Conservation (phyloP, 1,140 invertebrate genomes). For the Ganaspis sp. region DNA sequence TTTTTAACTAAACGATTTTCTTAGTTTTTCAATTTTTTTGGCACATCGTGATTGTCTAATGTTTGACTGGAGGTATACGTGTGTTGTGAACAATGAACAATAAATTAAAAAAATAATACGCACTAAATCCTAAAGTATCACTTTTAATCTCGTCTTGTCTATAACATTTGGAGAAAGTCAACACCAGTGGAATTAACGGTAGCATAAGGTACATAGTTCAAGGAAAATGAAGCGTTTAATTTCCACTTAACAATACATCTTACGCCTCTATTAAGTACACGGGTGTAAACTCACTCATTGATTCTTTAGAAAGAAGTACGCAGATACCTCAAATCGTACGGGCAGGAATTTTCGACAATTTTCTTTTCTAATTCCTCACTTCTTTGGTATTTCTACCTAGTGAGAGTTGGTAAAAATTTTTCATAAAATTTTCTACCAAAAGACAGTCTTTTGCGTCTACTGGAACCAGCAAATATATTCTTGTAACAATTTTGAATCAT, state of each 20-base stretch:
- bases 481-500: slow-evolving; percentile 1
- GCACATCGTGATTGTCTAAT: slow-evolving; percentile 61
- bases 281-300: too few species aligned
- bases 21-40: slow-evolving; percentile 42
- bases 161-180: too few species aligned
- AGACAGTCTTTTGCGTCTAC: neutral
- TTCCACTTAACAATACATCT: too few species aligned
- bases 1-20: neutral
- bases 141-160: neutral
- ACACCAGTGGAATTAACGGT: too few species aligned
- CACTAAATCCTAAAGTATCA: slow-evolving; percentile 20
- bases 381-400: neutral
- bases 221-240: too few species aligned
- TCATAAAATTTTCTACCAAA: neutral
- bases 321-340: neutral
- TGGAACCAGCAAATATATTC: neutral
- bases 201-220: too few species aligned
- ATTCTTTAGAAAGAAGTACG: neutral
- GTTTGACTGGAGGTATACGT: slow-evolving; percentile 43
- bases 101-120: slow-evolving; percentile 31
- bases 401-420: neutral
- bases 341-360: neutral
- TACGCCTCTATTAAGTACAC: too few species aligned
- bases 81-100: neutral
- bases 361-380: neutral